Base-by-base conservation (phyloP, 2,888 invertebrate genomes). In the Clitarchus hookeri region DNA sequence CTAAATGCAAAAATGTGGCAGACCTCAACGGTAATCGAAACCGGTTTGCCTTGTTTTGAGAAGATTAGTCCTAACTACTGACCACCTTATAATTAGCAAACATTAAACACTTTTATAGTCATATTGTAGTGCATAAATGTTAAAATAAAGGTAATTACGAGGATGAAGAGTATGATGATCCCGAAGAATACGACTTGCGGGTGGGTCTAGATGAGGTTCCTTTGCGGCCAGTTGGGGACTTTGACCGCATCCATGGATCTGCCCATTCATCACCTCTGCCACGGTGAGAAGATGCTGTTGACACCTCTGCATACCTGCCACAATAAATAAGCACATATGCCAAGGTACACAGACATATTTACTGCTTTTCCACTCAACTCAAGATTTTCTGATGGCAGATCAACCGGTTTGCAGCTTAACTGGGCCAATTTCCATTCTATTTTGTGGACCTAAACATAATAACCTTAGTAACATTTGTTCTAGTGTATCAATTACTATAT, bases 171-270 rank as follows among this genome's bases (percentile, higher is more conserved):
- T 95, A 95, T 86, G 95, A 95, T 53, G 96, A 96, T 77, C 94
- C 95, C 2, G 95, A 95, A 88, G 95, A 95, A 89, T 96, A 96
- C 27, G 96, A 95, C 88, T 92, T 90, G 89, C 92, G 90, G 44
- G 91, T 91, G 89, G 87, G 91, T 89, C 65, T 91, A 85, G 89
- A 87, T 36, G 93, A 92, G 85, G 93, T 93, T 12, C 93, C 92
- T 88, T 95, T 94, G 78, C 94, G 90, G 87, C 92, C 93, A 0
- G 91, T 91, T 0, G 95, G 95, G 6, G 95, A 95, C 89, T 95
- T 95, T 6, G 94, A 94, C 54, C 95, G 92, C 95, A 97, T 97
- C 98, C 98, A 98, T 0, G 98, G 98, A 92, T 98, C 98, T 82
- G 96, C 96, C 98, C 98, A 98, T 90, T 98, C 98, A 91, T 98